Conservation (phyloP, 2,888 invertebrate genomes). For the Volucella inanis region DNA sequence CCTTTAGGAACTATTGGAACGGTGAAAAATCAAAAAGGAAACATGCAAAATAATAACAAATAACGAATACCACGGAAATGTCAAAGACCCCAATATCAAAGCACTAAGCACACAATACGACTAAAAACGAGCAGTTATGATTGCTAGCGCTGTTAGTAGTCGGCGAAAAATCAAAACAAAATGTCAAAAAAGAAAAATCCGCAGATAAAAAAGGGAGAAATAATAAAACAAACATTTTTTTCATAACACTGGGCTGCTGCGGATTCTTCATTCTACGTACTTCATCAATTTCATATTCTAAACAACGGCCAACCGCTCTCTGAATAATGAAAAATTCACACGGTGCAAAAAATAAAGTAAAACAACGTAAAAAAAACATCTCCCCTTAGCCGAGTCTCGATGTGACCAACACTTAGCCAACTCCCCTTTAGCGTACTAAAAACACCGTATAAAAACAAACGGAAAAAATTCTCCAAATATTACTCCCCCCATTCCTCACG, state of each 20-base stretch:
- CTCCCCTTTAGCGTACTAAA: neutral
- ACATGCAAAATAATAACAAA: constrained; percentile 67
- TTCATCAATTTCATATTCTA: constrained; percentile 38
- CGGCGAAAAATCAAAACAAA: constrained; percentile 66
- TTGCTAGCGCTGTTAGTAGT: neutral
- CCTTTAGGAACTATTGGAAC: neutral
- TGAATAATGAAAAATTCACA: constrained; percentile 60
- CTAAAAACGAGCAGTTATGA: constrained; percentile 42
- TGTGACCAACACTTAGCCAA: constrained; percentile 17
- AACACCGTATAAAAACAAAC: constrained; percentile 51
- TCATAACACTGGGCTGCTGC: neutral
- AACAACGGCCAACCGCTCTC: constrained; percentile 29
- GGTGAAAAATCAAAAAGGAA: constrained; percentile 27
- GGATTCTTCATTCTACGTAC: constrained; percentile 2
- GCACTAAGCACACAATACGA: neutral
- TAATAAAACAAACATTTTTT: constrained; percentile 45
- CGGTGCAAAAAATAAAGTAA: constrained; percentile 48
- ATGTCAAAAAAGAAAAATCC: constrained; percentile 49
- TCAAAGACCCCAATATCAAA: constrained; percentile 62
- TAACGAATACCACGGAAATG: constrained; percentile 66
- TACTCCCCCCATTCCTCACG: constrained; percentile 17
- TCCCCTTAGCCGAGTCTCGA: constrained; percentile 70
- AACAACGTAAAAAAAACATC: constrained; percentile 22
- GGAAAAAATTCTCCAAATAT: constrained; percentile 52
- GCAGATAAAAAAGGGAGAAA: neutral